Base-by-base conservation (phyloP, 2,888 invertebrate genomes). In the Argyresthia albistria region DNA sequence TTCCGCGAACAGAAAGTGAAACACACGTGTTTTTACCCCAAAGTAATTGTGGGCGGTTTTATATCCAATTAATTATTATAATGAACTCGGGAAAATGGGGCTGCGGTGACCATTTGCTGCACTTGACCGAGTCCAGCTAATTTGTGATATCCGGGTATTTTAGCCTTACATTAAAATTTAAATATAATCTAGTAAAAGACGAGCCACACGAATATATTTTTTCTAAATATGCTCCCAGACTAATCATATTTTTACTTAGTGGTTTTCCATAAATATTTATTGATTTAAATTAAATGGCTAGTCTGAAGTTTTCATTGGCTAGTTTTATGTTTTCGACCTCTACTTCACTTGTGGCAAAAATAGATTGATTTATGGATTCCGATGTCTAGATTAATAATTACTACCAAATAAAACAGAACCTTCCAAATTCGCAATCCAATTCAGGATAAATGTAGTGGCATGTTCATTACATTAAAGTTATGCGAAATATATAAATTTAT, bases 31-130 rank as follows among this genome's bases (percentile, higher is more conserved):
- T 83, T 83, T 12, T 14, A 51, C 43, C 46, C 80, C 80, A 77
- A 76, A 77, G 76, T 78, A 82, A 84, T 80, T 77, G 68, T 63
- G 64, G 65, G 77, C 68, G 74, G 80, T 82, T 84, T 86, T 84
- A 82, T 84, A 79, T 77, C 63, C 69, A 76, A 71, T 76, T 80
- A 84, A 87, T 87, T 81, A 84, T 67, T 67, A 78, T 81, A 83
- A 87, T 86, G 25, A 72, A 75, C 69, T 67, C 66, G 60, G 64
- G 73, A 75, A 76, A 69, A 70, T 73, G 70, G 71, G 74, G 67
- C 73, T 76, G 77, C 69, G 76, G 71, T 7, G 10, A 39, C 72
- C 66, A 65, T 69, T 62, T 62, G 76, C 64, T 64, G 65, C 73
- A 80, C 76, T 67, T 67, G 76, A 79, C 68, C 71, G 82, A 62